These are phyloP conservation scores for Bilobella aurantiaca DNA, from an alignment of 1,140 invertebrate genomes.

Conservation along the genomic window DNA sequence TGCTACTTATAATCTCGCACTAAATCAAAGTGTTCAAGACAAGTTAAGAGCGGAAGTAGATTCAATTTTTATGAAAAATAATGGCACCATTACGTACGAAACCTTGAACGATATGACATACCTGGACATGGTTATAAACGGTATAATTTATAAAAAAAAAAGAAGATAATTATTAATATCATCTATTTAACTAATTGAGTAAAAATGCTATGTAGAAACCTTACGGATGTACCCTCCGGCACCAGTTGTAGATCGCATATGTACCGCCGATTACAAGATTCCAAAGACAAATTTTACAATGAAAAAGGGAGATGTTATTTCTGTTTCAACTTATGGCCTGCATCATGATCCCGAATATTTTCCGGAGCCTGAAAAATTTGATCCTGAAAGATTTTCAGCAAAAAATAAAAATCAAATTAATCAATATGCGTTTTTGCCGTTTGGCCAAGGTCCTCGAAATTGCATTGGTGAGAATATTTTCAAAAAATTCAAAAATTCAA, in stretches of 20 bases:
- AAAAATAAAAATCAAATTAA: slow-evolving; percentile 40
- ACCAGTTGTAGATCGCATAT: neutral
- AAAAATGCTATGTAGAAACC: slow-evolving; percentile 14
- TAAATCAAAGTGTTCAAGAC: slow-evolving; percentile 42
- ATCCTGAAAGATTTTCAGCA: slow-evolving; percentile 45
- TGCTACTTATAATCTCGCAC: slow-evolving; percentile 30
- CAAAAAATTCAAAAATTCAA: neutral
- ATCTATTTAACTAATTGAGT: no score
- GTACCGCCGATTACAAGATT: slow-evolving; percentile 17
- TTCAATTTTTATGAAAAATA: slow-evolving; percentile 34
- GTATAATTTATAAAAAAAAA: slow-evolving; percentile 36
- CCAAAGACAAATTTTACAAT: slow-evolving; percentile 16
- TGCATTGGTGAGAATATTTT: slow-evolving; percentile 37
- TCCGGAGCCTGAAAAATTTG: slow-evolving; percentile 48
- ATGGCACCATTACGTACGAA: slow-evolving; percentile 47
- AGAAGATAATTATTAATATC: neutral
- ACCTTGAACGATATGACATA: slow-evolving; percentile 51
- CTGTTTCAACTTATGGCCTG: slow-evolving; percentile 33
- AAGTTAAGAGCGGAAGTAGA: slow-evolving; percentile 40
- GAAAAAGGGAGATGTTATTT: slow-evolving; percentile 7
- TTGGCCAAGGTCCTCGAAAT: slow-evolving; percentile 48
- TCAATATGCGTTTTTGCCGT: slow-evolving; percentile 47
- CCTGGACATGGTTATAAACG: slow-evolving; percentile 51
- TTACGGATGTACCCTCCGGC: slow-evolving; percentile 13
- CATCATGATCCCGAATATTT: slow-evolving; percentile 46